Base-by-base conservation (phyloP, 2,888 invertebrate species). In the Heteromurus nitidus region DNA sequence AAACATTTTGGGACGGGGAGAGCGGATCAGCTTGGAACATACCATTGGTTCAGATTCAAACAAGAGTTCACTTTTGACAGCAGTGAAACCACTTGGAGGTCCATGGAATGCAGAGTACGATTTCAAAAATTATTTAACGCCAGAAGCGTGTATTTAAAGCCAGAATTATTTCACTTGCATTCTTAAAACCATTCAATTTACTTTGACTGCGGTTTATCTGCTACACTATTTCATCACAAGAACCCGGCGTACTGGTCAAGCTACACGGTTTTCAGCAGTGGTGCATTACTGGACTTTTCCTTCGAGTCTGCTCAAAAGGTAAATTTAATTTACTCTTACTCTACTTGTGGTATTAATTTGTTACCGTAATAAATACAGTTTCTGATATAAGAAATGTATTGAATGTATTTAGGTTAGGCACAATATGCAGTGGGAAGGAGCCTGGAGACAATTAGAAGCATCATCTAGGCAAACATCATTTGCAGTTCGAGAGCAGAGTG, bases 1-100 rank as follows among this genome's bases (percentile, higher is more conserved):
- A 0, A 98, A 98, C 90, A 90, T 96, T 70, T 91, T 94, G 86
- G 98, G 98, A 0, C 92, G 97, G 74, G 98, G 96, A 0, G 98
- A 98, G 91, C 91, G 92, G 36, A 87, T 97, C 11, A 93, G 93
- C 86, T 91, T 94, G 20, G 96, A 96, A 89, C 96, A 96, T 89
- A 94, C 94, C 82, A 93, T 95, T 88, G 96, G 97, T 31, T 94
- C 94, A 84, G 94, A 94, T 88, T 93, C 93, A 88, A 93, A 95
- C 0, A 93, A 94, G 87, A 95, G 95, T 88, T 93, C 95, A 89
- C 94, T 94, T 88, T 87, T 96, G 0, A 92, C 93, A 20, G 93
- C 95, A 87, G 92, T 93, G 85, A 98, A 98, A 89, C 97, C 98
- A 0, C 93, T 95, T 88, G 93, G 95, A 84, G 93, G 94, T 85